Conservation (phyloP, 2,888 invertebrate genomes). For the Papilio demoleus region DNA sequence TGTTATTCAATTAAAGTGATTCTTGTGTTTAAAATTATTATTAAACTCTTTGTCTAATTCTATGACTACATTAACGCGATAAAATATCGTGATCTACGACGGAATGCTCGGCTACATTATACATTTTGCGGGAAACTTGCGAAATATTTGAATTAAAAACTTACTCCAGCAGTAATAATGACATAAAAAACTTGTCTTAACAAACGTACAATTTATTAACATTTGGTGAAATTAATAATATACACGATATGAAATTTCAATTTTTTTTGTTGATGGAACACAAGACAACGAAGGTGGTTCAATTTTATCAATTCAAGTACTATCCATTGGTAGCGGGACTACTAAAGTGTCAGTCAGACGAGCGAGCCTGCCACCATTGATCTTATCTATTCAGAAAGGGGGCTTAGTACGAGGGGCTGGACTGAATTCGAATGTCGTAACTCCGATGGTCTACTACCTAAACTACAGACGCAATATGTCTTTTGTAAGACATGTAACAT, state of each 20-base stretch:
- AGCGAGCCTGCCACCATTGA: conserved; percentile 63
- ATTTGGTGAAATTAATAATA: too few relatives aligned
- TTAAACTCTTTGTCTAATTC: not conserved
- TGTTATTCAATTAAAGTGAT: not conserved
- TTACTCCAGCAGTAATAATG: too few relatives aligned
- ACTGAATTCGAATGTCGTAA: conserved; percentile 67
- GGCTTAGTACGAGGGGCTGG: conserved; percentile 58
- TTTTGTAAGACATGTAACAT: not conserved
- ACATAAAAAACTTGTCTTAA: too few relatives aligned
- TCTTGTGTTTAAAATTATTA: not conserved
- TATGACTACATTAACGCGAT: too few relatives aligned
- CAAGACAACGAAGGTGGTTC: not conserved
- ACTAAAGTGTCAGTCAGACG: conserved; percentile 55
- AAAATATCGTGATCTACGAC: too few relatives aligned
- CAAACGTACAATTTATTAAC: too few relatives aligned
- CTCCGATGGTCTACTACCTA: conserved; percentile 49
- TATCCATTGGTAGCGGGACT: conserved; percentile 47
- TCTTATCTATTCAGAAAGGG: conserved; percentile 72
- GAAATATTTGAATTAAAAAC: too few relatives aligned
- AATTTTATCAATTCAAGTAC: conserved; percentile 48
- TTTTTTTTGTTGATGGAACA: not conserved
- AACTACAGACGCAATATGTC: not conserved
- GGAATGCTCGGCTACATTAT: too few relatives aligned
- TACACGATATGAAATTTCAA: too few relatives aligned
- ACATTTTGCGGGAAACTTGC: too few relatives aligned